These are phyloP conservation scores for Gastracanthus pulcherrimus DNA, from an alignment of 2,888 invertebrate genomes.

Conservation along the genomic window DNA sequence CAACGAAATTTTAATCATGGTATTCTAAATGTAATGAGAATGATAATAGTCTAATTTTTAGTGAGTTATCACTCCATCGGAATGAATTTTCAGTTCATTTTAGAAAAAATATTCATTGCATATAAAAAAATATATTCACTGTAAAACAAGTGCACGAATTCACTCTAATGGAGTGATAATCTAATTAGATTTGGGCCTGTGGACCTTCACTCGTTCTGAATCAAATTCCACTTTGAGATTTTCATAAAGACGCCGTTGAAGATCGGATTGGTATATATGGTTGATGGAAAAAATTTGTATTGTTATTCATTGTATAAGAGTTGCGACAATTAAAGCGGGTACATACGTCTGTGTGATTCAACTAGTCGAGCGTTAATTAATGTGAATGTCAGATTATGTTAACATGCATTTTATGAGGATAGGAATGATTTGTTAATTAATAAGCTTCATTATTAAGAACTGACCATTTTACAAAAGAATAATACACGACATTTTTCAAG, in stretches of 20 bases:
- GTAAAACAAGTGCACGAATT: too few relatives aligned
- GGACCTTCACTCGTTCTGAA: too few relatives aligned
- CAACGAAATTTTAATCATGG: too few relatives aligned
- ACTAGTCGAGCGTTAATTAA: constrained; percentile 13
- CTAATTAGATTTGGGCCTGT: too few relatives aligned
- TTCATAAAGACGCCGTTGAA: neutral
- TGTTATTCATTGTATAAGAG: neutral
- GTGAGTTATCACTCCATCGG: too few relatives aligned
- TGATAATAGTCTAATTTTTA: too few relatives aligned
- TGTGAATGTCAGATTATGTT: neutral
- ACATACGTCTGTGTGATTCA: neutral
- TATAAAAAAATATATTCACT: too few relatives aligned
- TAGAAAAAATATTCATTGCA: too few relatives aligned
- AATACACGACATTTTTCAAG: neutral
- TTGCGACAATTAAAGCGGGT: constrained; percentile 7
- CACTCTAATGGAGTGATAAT: too few relatives aligned
- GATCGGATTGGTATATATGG: neutral
- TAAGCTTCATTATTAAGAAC: neutral
- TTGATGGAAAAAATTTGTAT: neutral
- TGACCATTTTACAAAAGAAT: too few relatives aligned
- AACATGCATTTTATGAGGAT: neutral
- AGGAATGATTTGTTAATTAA: neutral
- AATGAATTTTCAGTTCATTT: too few relatives aligned
- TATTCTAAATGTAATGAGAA: too few relatives aligned
- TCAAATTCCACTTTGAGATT: neutral